phyloP scores from a whole-genome alignment of 1,140 invertebrate genomes.

The Muscidifurax raptorellus region DNA sequence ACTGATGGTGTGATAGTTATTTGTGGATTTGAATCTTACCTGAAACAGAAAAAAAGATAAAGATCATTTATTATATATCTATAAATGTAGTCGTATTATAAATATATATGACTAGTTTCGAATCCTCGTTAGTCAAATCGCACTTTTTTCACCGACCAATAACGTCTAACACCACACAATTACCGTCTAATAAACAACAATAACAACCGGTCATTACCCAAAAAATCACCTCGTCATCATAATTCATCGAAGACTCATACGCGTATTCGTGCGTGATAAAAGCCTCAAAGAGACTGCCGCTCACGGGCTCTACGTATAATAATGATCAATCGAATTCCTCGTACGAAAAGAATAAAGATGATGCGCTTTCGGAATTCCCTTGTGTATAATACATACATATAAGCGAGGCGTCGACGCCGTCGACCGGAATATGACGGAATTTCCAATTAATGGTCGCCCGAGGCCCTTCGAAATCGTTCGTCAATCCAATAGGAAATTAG shows the following conservation, averaged over 20 bases:
- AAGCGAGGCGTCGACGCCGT: neutral
- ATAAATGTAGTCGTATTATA: no score
- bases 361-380: neutral
- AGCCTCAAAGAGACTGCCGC: neutral
- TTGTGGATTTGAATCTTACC: neutral
- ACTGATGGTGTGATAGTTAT: neutral
- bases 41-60: constrained; percentile 24
- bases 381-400: neutral
- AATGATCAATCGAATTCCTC: neutral
- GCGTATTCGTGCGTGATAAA: no score
- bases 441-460: constrained; percentile 3
- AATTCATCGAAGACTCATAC: neutral
- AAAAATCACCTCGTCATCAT: neutral
- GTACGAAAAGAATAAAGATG: neutral
- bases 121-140: neutral
- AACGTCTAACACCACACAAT: neutral
- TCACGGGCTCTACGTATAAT: no score
- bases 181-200: neutral
- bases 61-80: no score
- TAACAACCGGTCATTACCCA: neutral
- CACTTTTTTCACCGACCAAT: neutral
- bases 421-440: constrained; percentile 32
- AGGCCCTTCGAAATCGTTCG: neutral
- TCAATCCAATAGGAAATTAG: constrained; percentile 22
- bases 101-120: no score